These are phyloP conservation scores for Illadopsis cleaveri DNA, from an alignment of 2,113 vertebrate species.

Conservation along the genomic window DNA sequence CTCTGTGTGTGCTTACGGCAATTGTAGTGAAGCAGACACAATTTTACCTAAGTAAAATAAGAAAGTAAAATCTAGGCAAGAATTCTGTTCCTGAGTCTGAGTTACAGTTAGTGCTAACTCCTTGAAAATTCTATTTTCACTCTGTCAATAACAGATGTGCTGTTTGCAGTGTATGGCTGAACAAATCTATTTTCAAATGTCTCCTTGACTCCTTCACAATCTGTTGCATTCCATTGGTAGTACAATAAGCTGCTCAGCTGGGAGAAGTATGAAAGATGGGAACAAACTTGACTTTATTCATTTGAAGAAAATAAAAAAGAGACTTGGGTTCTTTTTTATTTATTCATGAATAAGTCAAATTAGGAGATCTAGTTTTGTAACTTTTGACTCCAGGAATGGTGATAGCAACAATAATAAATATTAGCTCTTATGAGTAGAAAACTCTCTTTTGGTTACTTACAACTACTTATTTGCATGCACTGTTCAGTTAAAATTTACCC, in stretches of 20 bases:
- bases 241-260: slow-evolving; percentile 1
- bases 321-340: background rate
- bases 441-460: background rate
- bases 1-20: background rate
- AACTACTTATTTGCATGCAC: slow-evolving; percentile 6
- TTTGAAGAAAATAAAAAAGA: background rate
- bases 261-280: background rate
- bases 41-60: slow-evolving; percentile 17
- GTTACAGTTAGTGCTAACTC: slow-evolving; percentile 1
- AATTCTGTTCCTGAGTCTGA: background rate
- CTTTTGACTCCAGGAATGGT: background rate
- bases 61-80: slow-evolving; percentile 1
- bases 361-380: background rate
- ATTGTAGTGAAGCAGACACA: background rate
- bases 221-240: slow-evolving; percentile 8
- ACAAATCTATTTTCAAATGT: slow-evolving; percentile 37
- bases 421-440: background rate
- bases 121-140: slow-evolving; percentile 22
- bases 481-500: slow-evolving; percentile 22
- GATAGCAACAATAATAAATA: slow-evolving; percentile 7
- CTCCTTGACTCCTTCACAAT: slow-evolving; percentile 34
- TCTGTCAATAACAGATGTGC: slow-evolving; percentile 53
- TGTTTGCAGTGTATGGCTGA: slow-evolving; percentile 14
- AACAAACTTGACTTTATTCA: background rate
- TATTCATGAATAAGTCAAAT: background rate